Evolutionary conservation across 2,888 invertebrate species (phyloP), one percentile per base, ranked within the genome.

Genomic region (Conops quadrifasciatus): DNA sequence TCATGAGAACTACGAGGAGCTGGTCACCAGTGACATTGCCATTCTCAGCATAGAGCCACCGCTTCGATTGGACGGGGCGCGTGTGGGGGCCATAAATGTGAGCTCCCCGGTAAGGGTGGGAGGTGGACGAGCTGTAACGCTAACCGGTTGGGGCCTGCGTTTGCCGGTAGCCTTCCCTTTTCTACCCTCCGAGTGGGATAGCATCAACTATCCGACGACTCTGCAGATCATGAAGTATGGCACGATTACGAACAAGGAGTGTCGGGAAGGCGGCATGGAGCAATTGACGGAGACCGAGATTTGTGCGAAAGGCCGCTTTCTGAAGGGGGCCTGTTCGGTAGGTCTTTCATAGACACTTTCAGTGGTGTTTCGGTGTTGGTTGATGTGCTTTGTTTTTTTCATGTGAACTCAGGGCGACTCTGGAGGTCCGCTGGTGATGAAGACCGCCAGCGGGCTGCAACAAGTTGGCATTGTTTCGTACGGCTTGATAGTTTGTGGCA

Each of bases 31-130:
- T 60, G 86, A 86, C 70, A 80, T 86, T 69, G 84, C 85, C 0
- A 75, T 86, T 16, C 71, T 85, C 9, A 79, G 72, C 47, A 78
- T 85, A 7, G 70, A 75, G 0, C 78, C 78, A 4, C 78, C 82
- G 0, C 77, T 86, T 13, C 62, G 73, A 21, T 71, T 82, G 1
- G 78, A 84, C 70, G 79, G 80, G 30, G 49, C 72, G 7, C 82
- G 74, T 1, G 84, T 89, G 0, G 80, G 83, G 2, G 78, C 86
- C 0, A 87, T 90, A 45, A 77, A 79, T n/a, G 78, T 80, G 1
- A 43, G 49, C 1, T 74, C 77, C 4, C 69, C 71, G 2, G 71
- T 75, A 5, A 77, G 75, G 36, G 75, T 84, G 2, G 78, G 71
- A 0, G 79, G 75, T 1, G 81, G 77, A 24, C 74, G 79, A 3